Base-by-base conservation (phyloP, 2,113 vertebrate species). In the Andinoacara biseriatus region DNA sequence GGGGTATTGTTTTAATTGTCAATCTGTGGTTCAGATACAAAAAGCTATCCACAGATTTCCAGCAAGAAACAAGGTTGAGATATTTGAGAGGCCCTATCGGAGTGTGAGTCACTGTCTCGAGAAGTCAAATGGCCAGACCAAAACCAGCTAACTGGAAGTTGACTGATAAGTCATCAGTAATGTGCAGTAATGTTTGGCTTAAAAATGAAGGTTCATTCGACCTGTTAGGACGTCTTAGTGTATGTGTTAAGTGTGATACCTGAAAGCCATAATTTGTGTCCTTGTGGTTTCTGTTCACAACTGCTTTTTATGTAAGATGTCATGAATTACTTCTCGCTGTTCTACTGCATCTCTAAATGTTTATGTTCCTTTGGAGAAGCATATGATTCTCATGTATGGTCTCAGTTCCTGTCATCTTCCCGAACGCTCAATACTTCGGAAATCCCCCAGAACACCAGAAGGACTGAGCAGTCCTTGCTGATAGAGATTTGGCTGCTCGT, bases 1-100 rank as follows among this genome's bases (percentile, higher is more conserved):
- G 26, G 62, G 84, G 80, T 81, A 57, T 89, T 90, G 82, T 88
- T 87, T 91, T 89, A 90, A 90, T 90, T 86, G 78, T 84, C 11
- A 17, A 78, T 56, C 38, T 35, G 65, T 46, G 61, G 65, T 74
- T 85, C 15, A 43, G 76, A 63, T 10, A 69, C 79, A 85, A 84
- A 87, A 87, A 79, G 87, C 59, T 1, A 29, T 56, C 59, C 58
- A 56, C 31, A 20, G 65, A 10, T 83, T 88, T 81, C 49, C 38
- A 35, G 54, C 4, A 35, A 79, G 54, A 82, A 78, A 62, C 8
- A 1, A 35, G 18, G 29, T 74, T 84, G 38, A 46, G 62, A 56
- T 58, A 49, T 78, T 74, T 3, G 60, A 49, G 65, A 80, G 82
- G 58, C 54, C 76, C 61, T 58, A 35, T 9, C 31, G 17, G 78